A percentile compares a stretch with the other conserved stretches of the same genome.
phyloP scores from a whole-genome alignment of 2,888 invertebrate genomes.

The Bellardia bayeri region DNA sequence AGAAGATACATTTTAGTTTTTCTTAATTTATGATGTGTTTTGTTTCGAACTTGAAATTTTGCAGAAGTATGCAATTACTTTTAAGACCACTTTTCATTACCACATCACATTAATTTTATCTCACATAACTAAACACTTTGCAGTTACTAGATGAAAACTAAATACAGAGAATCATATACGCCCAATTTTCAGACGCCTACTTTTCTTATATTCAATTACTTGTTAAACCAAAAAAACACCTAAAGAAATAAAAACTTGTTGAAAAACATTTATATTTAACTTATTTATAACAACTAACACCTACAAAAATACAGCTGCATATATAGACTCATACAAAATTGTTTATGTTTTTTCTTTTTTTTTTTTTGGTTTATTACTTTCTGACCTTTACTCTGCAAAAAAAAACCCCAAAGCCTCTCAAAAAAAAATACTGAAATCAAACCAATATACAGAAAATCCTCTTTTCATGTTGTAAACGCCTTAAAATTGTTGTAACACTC shows the following conservation, averaged over 20 bases:
- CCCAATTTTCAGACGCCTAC: conserved; percentile 15
- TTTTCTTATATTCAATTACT: conserved; percentile 51
- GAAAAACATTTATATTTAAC: conserved; percentile 69
- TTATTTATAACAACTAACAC: conserved; percentile 73
- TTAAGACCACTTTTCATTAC: conserved; percentile 21
- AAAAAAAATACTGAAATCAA: conserved; percentile 31
- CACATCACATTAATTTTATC: neutral
- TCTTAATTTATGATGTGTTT: no score
- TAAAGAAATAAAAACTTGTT: conserved; percentile 59
- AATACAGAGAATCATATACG: neutral
- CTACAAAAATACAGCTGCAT: conserved; percentile 33
- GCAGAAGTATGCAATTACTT: neutral
- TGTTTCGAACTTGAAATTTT: no score
- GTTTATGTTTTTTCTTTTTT: neutral
- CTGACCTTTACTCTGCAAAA: conserved; percentile 52
- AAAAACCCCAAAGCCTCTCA: neutral
- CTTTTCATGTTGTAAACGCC: conserved; percentile 70
- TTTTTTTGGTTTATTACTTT: conserved; percentile 53
- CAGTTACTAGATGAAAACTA: neutral
- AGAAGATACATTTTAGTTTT: no score
- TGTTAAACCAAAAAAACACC: conserved; percentile 35
- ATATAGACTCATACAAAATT: conserved; percentile 6
- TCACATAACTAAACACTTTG: conserved; percentile 18
- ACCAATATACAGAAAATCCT: conserved; percentile 60
- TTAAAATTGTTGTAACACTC: conserved; percentile 47